Evolutionary conservation across 1,140 invertebrate species (phyloP).

Genomic region (Drosophila varians): DNA sequence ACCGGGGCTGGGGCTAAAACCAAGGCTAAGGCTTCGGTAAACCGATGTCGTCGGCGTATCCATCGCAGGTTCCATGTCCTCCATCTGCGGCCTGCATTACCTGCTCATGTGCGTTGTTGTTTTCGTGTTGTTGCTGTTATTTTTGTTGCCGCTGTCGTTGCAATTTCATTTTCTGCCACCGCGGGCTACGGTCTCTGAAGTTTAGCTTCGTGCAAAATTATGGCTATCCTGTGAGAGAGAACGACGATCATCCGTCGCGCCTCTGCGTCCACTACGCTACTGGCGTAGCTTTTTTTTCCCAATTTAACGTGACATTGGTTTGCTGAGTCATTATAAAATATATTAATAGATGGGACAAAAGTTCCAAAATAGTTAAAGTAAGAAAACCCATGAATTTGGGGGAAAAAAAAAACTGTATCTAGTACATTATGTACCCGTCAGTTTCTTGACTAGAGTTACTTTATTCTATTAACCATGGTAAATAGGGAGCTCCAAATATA

Average conservation of each 20-base stretch:
- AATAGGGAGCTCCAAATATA: too few species aligned
- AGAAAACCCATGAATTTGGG: too few species aligned
- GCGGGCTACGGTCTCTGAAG: slow-evolving; percentile 41
- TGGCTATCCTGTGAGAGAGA: slow-evolving; percentile 52
- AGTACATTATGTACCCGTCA: too few species aligned
- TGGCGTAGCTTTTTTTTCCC: slow-evolving; percentile 63
- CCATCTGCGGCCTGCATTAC: slow-evolving; percentile 26
- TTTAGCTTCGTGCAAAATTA: slow-evolving; percentile 59
- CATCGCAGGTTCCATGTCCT: slow-evolving; percentile 21
- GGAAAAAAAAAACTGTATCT: too few species aligned
- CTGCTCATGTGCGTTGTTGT: slow-evolving; percentile 28
- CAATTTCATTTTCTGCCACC: slow-evolving; percentile 72
- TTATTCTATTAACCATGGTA: too few species aligned
- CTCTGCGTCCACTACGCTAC: slow-evolving; percentile 2
- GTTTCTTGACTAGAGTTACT: too few species aligned
- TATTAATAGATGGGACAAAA: slow-evolving; percentile 57
- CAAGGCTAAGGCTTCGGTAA: slow-evolving; percentile 39
- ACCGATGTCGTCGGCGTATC: slow-evolving; percentile 20
- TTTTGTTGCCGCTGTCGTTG: slow-evolving; percentile 31
- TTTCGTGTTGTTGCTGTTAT: slow-evolving; percentile 22
- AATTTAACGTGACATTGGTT: slow-evolving; percentile 54
- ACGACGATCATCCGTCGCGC: slow-evolving; percentile 8
- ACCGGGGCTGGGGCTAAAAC: too few species aligned
- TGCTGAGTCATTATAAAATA: slow-evolving; percentile 71
- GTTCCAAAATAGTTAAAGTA: too few species aligned